Percentiles rank a stretch among this genome's conserved stretches.
phyloP scores from a whole-genome alignment of 2,888 invertebrate genomes.

The Spicauda simplicius region DNA sequence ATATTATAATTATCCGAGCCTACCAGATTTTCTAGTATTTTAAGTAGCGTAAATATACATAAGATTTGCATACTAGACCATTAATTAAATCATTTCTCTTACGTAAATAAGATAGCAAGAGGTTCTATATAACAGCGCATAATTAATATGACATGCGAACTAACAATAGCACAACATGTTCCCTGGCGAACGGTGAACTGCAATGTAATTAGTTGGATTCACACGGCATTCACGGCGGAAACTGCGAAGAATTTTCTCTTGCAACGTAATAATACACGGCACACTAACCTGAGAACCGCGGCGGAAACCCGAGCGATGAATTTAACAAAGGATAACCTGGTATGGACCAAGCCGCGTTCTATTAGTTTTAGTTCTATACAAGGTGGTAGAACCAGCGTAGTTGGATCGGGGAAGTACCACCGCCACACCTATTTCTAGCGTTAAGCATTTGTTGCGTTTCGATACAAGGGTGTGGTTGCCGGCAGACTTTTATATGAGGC shows the following conservation, averaged over 20 bases:
- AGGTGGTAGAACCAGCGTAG: no score
- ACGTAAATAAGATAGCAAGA: neutral
- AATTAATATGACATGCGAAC: slow-evolving; percentile 1
- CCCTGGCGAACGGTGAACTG: neutral
- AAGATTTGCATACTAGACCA: neutral
- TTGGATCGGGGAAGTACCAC: no score
- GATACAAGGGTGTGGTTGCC: no score
- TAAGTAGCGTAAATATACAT: no score
- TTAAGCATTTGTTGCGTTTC: no score
- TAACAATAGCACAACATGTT: slow-evolving; percentile 4
- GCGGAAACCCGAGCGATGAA: slow-evolving; percentile 6
- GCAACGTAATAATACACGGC: slow-evolving; percentile 8
- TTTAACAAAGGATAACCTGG: neutral
- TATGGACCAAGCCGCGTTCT: no score
- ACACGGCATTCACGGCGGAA: slow-evolving; percentile 16
- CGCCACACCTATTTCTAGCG: no score
- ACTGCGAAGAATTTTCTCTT: slow-evolving; percentile 20
- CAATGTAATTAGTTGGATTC: slow-evolving; percentile 7
- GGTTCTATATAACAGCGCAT: neutral
- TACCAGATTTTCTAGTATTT: no score
- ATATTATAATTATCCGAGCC: no score
- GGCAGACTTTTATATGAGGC: no score
- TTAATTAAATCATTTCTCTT: neutral
- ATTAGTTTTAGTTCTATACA: no score
- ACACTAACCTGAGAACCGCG: slow-evolving; percentile 6